Evolutionary conservation across 2,888 invertebrate genomes (phyloP).

Genomic region (Nezara viridula): DNA sequence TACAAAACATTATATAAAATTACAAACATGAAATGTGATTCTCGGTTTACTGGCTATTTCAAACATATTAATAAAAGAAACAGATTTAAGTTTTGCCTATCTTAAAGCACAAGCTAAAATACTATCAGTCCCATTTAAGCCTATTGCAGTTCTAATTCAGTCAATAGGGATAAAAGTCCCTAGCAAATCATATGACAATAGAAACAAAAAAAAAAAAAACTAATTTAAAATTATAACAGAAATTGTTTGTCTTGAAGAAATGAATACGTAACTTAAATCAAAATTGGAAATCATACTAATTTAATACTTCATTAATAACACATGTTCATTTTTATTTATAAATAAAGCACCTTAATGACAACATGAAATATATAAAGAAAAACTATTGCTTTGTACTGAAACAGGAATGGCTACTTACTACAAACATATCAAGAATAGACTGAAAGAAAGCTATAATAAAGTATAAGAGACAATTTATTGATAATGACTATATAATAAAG

Average conservation of each 20-base stretch:
- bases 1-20: slow-evolving; percentile 49
- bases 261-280: not conserved
- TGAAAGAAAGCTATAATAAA: not conserved
- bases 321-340: not conserved
- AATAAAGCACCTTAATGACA: slow-evolving; percentile 12
- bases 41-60: slow-evolving; percentile 29
- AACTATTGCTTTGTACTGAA: slow-evolving; percentile 33
- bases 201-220: not conserved
- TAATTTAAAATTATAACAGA: slow-evolving; percentile 13
- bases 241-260: not conserved
- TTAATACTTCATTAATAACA: slow-evolving; percentile 21
- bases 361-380: not conserved
- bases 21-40: slow-evolving; percentile 40
- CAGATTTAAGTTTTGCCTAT: not conserved
- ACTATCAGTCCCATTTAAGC: slow-evolving; percentile 35
- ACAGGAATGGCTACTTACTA: slow-evolving; percentile 24
- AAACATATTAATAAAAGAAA: not conserved
- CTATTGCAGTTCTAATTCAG: slow-evolving; percentile 18
- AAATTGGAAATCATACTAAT: not conserved
- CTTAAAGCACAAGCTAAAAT: slow-evolving; percentile 11
- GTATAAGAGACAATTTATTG: no score
- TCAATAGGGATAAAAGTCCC: slow-evolving; percentile 27
- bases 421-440: not conserved
- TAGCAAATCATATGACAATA: not conserved
- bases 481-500: not conserved